Evolutionary conservation across 2,113 vertebrate species (phyloP).

Genomic region (Rutilus rutilus): DNA sequence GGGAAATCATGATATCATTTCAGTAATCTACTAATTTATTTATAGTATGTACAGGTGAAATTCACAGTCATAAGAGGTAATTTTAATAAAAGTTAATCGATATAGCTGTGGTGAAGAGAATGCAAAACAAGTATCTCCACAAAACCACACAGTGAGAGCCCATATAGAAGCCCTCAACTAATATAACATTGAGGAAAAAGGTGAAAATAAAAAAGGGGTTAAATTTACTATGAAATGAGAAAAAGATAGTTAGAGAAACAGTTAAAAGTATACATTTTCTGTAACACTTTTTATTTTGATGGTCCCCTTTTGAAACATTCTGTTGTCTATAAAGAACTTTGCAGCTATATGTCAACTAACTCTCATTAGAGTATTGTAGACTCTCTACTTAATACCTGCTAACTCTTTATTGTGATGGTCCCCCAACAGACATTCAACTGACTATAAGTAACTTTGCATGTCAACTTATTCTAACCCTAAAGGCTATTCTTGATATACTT

Average conservation of each 20-base stretch:
- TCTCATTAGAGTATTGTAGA: too few relatives aligned
- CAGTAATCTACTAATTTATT: background rate
- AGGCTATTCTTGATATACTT: too few relatives aligned
- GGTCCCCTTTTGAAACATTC: too few relatives aligned
- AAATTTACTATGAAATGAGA: background rate
- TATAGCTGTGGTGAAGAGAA: background rate
- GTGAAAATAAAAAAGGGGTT: background rate
- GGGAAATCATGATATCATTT: background rate
- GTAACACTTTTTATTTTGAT: too few relatives aligned
- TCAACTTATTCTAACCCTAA: too few relatives aligned
- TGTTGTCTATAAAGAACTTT: too few relatives aligned
- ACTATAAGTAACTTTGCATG: too few relatives aligned
- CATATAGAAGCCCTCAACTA: background rate
- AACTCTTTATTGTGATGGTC: too few relatives aligned
- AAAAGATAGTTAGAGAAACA: background rate
- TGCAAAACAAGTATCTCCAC: background rate
- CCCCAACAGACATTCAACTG: too few relatives aligned
- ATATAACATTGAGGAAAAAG: background rate
- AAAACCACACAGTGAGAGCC: background rate
- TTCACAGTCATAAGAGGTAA: background rate
- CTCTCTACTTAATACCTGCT: too few relatives aligned
- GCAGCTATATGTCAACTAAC: too few relatives aligned
- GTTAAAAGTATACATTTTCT: background rate
- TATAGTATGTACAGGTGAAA: background rate
- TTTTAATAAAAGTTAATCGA: background rate